A percentile compares a stretch with the other conserved stretches of the same genome.
Evolutionary conservation across 35 echinoderm and acorn worm species (phyloP).

Genomic region (Ptychodera flava): DNA sequence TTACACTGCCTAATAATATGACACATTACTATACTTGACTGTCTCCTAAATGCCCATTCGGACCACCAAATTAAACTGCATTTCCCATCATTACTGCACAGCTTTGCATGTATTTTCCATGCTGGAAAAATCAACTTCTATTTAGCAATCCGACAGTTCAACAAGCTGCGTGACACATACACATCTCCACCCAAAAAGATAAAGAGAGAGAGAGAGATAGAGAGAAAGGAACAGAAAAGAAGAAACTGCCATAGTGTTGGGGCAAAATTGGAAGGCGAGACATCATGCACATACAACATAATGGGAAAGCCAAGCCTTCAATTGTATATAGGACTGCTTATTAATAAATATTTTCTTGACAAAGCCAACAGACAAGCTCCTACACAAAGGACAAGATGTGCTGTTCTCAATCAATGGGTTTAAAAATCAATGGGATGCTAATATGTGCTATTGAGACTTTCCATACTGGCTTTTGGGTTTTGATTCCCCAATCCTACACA

Average conservation of each 20-base stretch:
- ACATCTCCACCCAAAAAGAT: not conserved
- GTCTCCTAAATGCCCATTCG: not conserved
- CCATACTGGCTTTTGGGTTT: not conserved
- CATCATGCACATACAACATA: too few species aligned
- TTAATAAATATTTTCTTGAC: not conserved
- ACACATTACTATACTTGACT: slow-evolving; percentile 1
- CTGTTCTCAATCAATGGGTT: not conserved
- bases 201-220: not conserved
- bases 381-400: not conserved
- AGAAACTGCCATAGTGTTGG: not conserved
- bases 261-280: too few species aligned
- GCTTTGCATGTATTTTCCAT: not conserved
- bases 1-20: slow-evolving; percentile 1
- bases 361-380: not conserved
- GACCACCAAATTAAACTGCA: not conserved
- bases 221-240: not conserved
- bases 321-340: not conserved
- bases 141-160: not conserved
- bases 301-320: not conserved
- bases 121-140: not conserved
- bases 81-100: not conserved
- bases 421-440: not conserved
- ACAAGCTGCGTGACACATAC: too few species aligned
- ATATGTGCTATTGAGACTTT: not conserved
- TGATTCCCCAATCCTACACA: not conserved